Evolutionary conservation across 2,113 vertebrate species (phyloP), one percentile per base, ranked within the genome.

Genomic region (Oreochromis aureus): DNA sequence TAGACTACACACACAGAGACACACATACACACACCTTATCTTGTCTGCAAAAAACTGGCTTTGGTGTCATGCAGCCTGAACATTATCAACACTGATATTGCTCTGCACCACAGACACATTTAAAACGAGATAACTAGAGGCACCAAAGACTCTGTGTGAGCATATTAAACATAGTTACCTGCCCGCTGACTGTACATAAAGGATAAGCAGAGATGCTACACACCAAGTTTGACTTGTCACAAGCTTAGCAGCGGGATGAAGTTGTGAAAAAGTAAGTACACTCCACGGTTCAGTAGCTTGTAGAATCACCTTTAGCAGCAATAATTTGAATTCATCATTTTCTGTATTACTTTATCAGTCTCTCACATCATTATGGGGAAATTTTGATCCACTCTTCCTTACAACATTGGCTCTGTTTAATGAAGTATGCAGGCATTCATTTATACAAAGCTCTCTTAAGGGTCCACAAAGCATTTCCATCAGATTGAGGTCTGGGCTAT

Each of bases 1-100:
- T 86, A 91, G 83, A 86, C 71, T 80, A n/a, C 91, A 88, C 91
- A 86, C 87, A 48, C 88, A 73, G n/a, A 61, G 59, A 88, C 61
- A 84, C 80, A 54, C 73, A 41, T 61, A 89, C 86, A 90, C 76
- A 63, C 73, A 34, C 19, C 44, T 32, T 82, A 87, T 82, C 73
- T 80, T 56, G 51, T 86, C 81, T 89, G 41, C 16, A 81, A 53
- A 90, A 84, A 89, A 88, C 76, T 86, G 84, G 58, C 66, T 87
- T 30, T 76, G 34, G 59, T 92, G 87, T 92, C 89, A 80, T 46
- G 79, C 56, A 82, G 82, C 56, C 79, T 76, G 61, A 90, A 85
- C 87, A 92, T 79, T 80, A 87, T 88, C 80, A 86, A 63, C 69
- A 73, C 48, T 84, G 80, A 90, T 73, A 86, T 79, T 85, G 19